Evolutionary conservation across 1,140 invertebrate species (phyloP).

Genomic region (Holcopasites calliopsidis): DNA sequence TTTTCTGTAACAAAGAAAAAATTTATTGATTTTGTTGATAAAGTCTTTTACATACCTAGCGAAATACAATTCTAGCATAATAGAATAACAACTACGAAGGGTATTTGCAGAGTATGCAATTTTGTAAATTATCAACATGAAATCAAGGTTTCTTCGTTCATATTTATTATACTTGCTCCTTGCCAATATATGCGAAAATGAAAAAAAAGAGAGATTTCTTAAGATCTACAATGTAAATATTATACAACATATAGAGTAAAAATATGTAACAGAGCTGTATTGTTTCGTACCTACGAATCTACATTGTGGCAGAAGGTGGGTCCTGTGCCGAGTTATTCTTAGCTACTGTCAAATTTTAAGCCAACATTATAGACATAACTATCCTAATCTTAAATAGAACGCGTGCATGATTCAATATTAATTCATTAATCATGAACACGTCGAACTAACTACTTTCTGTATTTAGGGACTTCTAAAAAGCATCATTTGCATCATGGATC

Average conservation of each 20-base stretch:
- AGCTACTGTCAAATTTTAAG: slow-evolving; percentile 72
- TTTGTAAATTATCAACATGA: slow-evolving; percentile 36
- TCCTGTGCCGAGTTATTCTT: slow-evolving; percentile 73
- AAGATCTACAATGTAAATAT: slow-evolving; percentile 63
- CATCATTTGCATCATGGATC: slow-evolving; percentile 28
- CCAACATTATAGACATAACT: slow-evolving; percentile 71
- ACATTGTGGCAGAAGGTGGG: slow-evolving; percentile 71
- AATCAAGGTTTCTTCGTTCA: slow-evolving; percentile 37
- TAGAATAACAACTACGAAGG: slow-evolving; percentile 47
- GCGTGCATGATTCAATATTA: slow-evolving; percentile 65
- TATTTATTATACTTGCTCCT: slow-evolving; percentile 36
- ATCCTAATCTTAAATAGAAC: slow-evolving; percentile 70
- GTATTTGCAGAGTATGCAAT: slow-evolving; percentile 36
- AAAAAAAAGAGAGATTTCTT: slow-evolving; percentile 49
- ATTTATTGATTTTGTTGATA: slow-evolving; percentile 12
- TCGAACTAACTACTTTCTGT: slow-evolving; percentile 67
- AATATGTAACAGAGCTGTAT: slow-evolving; percentile 66
- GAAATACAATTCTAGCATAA: background rate
- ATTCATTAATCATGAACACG: slow-evolving; percentile 66
- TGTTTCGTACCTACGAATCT: slow-evolving; percentile 64
- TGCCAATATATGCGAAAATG: slow-evolving; percentile 53
- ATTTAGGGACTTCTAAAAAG: slow-evolving; percentile 73
- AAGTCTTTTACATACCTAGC: slow-evolving; percentile 1
- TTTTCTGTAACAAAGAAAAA: slow-evolving; percentile 16
- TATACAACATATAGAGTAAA: slow-evolving; percentile 70